Base-by-base conservation (phyloP, 1,140 invertebrate genomes). In the Drosophila littoralis region DNA sequence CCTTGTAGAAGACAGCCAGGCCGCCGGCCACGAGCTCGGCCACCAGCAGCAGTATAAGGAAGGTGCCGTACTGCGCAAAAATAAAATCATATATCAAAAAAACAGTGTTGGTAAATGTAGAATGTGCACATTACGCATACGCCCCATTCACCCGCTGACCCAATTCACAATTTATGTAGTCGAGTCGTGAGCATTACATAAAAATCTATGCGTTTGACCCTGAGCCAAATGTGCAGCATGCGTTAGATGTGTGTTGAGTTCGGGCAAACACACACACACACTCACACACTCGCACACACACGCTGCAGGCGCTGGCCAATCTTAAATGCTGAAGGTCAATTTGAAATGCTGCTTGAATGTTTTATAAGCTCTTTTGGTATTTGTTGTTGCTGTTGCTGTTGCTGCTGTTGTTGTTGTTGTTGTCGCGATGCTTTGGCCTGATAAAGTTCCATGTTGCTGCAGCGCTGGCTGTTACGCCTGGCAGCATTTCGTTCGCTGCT, bases 1-100 rank as follows among this genome's bases (percentile, higher is more conserved):
- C 93, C 93, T 95, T 96, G 81, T 96, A 95, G 57, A 95, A 94
- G 54, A 94, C 94, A 10, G 95, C 95, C 58, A 97, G 92, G 40
- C 96, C 95, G 43, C 94, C 95, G 61, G 94, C 95, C 13, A 96
- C 94, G 65, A 97, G 94, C 93, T 97, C 96, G 75, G 96, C 93
- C 43, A 95, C 92, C 73, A 97, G 92, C 75, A 97, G 94, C 12
- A 96, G 74, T 12, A 96, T 93, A 81, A 97, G 93, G 70, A 96
- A 94, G 63, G 96, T 93, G 66, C 96, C 96, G 90, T 97, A 97
- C 95, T 95, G 86, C 9, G 93, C 10, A 9, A 33, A 46, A 55
- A 17, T 7, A 43, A 8, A 33, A 22, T 1, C 1, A 57, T 12
- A 15, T 7, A 36, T n/a, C n/a, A n/a, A n/a, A n/a, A n/a, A n/a